Evolutionary conservation across 2,113 vertebrate species (phyloP).

Genomic region (Bubo scandiacus): DNA sequence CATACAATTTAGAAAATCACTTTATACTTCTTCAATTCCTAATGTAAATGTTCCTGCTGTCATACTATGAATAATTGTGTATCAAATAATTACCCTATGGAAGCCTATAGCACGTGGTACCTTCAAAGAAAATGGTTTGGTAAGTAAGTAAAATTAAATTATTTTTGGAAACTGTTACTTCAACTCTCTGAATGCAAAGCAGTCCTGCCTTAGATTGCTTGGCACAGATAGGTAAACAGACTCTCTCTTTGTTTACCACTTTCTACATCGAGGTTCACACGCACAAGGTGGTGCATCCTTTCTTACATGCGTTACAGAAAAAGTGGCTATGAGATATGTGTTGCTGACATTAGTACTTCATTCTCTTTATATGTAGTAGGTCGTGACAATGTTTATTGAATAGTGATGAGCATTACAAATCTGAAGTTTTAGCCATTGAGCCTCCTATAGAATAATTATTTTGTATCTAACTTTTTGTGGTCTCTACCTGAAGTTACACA

Average conservation of each 20-base stretch:
- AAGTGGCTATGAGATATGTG: rapidly evolving
- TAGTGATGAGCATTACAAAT: neutral
- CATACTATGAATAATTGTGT: neutral
- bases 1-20: constrained; percentile 1
- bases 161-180: neutral
- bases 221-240: neutral
- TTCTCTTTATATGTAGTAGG: neutral
- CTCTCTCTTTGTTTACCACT: neutral
- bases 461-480: neutral
- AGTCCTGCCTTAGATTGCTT: neutral
- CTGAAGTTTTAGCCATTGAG: neutral
- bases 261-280: neutral
- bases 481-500: neutral
- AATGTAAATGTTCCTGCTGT: neutral
- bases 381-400: neutral
- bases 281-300: neutral
- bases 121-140: neutral
- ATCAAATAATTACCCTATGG: neutral
- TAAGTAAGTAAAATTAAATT: neutral
- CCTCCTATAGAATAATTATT: neutral
- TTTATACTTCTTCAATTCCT: neutral
- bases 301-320: neutral
- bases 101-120: neutral
- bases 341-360: neutral
- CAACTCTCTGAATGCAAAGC: neutral